Evolutionary conservation across 2,888 invertebrate genomes (phyloP).

Genomic region (Geotrupes spiniger): DNA sequence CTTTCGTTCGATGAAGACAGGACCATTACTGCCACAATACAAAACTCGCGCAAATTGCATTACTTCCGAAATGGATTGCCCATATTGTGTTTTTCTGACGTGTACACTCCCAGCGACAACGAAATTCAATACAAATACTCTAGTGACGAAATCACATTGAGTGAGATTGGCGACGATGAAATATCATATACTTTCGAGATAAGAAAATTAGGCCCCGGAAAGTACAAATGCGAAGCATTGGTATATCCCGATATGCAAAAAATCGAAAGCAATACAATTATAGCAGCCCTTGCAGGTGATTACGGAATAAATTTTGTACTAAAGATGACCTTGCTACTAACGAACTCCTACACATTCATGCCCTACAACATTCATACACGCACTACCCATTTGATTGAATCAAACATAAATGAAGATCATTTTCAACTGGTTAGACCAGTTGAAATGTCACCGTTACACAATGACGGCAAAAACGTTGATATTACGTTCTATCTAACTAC

Average conservation of each 20-base stretch:
- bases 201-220: slow-evolving; percentile 5
- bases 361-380: slow-evolving; percentile 19
- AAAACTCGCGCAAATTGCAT: slow-evolving; percentile 12
- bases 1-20: slow-evolving; percentile 7
- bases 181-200: not conserved
- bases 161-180: not conserved
- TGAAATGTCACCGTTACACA: slow-evolving; percentile 7
- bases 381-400: not conserved
- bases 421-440: slow-evolving; percentile 11
- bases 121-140: not conserved
- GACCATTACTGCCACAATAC: slow-evolving; percentile 6
- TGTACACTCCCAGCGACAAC: not conserved
- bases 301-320: slow-evolving; percentile 16
- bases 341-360: not conserved
- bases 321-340: slow-evolving; percentile 12
- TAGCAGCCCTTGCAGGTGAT: slow-evolving; percentile 11
- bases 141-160: not conserved
- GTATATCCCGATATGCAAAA: slow-evolving; percentile 20
- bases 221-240: slow-evolving; percentile 31
- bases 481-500: not conserved
- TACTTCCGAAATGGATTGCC: not conserved
- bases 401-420: not conserved
- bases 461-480: not conserved
- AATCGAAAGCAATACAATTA: slow-evolving; percentile 23
- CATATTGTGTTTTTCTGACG: slow-evolving; percentile 17